Evolutionary conservation across 2,888 invertebrate species (phyloP).

Genomic region (Cancer borealis): DNA sequence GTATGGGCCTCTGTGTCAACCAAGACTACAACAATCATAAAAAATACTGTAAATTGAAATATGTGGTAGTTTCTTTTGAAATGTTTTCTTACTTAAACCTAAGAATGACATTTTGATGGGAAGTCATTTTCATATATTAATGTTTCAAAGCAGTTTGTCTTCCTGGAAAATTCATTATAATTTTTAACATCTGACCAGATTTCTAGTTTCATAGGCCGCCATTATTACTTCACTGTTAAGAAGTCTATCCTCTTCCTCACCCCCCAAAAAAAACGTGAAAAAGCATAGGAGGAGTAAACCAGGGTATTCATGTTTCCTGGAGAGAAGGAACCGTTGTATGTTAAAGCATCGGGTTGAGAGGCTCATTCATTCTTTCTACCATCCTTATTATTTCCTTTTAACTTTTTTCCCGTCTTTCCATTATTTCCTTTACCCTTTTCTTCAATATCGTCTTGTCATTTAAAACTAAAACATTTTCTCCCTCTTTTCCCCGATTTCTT

Average conservation of each 20-base stretch:
- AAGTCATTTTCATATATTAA: background rate
- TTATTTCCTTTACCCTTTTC: background rate
- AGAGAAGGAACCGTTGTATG: no score
- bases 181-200: background rate
- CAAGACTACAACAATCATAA: background rate
- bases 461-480: background rate
- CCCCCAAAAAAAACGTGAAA: no score
- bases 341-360: no score
- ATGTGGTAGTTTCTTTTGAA: background rate
- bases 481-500: background rate
- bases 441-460: background rate
- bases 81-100: background rate
- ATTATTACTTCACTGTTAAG: no score
- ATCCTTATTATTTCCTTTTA: background rate
- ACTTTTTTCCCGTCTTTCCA: background rate
- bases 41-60: background rate
- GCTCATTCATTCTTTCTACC: background rate
- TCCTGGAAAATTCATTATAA: background rate
- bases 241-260: no score
- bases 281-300: no score
- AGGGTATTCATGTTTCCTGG: no score
- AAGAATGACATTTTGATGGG: background rate
- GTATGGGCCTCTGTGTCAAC: background rate
- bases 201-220: no score
- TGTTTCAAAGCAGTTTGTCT: background rate